Conservation (phyloP, 2,113 vertebrate genomes). For the Trematomus loennbergii region DNA sequence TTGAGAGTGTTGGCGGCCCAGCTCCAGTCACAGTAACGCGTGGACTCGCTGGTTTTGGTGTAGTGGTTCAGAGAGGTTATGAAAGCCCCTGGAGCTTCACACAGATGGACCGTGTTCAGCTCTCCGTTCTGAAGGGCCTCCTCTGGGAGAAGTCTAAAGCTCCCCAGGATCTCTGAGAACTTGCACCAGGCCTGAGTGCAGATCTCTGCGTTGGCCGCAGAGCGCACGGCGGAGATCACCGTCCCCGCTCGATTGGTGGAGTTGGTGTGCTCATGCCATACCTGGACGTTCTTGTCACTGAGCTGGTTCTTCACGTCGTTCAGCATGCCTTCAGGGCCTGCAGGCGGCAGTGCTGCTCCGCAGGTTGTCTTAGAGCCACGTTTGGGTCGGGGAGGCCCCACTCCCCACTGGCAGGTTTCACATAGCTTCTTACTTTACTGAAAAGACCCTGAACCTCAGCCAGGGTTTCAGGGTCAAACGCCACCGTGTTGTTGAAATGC, state of each 20-base stretch:
- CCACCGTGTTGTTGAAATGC: constrained; percentile 41
- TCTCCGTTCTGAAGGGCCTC: constrained; percentile 85
- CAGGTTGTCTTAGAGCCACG: constrained; percentile 77
- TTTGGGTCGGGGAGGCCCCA: constrained; percentile 88
- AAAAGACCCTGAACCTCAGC: constrained; percentile 88
- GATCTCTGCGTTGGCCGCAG: constrained; percentile 89
- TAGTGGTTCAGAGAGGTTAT: constrained; percentile 94
- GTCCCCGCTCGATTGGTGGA: constrained; percentile 94
- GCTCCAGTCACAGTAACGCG: constrained; percentile 88
- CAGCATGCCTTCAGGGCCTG: constrained; percentile 88
- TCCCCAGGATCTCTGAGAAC: constrained; percentile 92
- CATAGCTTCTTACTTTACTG: constrained; percentile 86
- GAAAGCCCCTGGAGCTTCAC: constrained; percentile 96
- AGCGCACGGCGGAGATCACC: constrained; percentile 88
- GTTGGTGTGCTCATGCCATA: constrained; percentile 96
- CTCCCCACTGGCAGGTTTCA: constrained; percentile 80
- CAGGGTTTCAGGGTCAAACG: constrained; percentile 79
- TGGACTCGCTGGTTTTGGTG: constrained; percentile 85
- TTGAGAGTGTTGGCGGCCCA: constrained; percentile 95
- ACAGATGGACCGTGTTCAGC: constrained; percentile 92
- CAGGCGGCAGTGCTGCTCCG: constrained; percentile 78
- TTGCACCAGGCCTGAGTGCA: constrained; percentile 98
- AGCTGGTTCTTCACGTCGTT: constrained; percentile 93
- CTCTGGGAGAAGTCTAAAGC: constrained; percentile 86
- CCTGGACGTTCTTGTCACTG: constrained; percentile 92